Base-by-base conservation (phyloP, 1,140 invertebrate species). In the Himalopsyche phryganea region DNA sequence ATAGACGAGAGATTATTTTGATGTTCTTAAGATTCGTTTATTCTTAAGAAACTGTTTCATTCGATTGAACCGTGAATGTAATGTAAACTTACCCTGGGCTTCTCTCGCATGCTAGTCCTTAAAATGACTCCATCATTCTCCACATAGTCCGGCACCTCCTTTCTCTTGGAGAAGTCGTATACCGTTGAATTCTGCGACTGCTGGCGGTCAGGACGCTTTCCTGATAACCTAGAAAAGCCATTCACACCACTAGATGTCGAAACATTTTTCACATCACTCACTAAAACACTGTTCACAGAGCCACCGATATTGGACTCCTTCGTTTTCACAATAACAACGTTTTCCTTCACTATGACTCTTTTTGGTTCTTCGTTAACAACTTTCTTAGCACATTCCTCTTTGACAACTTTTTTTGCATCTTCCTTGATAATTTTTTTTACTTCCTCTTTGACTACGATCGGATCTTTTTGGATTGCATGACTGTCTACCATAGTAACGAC, bases 91-190 rank as follows among this genome's bases (percentile, higher is more conserved):
- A 90, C 88, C 84, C 87, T 89, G 60, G 84, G 81, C 63, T 83
- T 81, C 67, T 86, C 83, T 51, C 83, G 74, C 66, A 83, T 82
- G 68, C 79, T 81, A 68, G 80, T 80, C 62, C 82, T 81, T 51
- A 85, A 81, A 50, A 89, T 83, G 65, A 89, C 79, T 52, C 89
- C 90, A 77, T 93, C 90, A 75, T 92, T 92, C 72, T 91, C 88
- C 69, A 93, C 91, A 74, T 94, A 92, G 80, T 92, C 89, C 44
- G 91, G 91, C 61, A 92, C 89, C 64, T 89, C 86, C 70, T 89
- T 89, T 65, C 87, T 82, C 70, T 83, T 81, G 61, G 85, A 89
- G 74, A 93, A 94, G 75, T 93, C 91, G 73, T 93, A 93, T 44
- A 93, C 89, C 74, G 92, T 87, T 7, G 88, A 86, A 63, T 84